Conservation (phyloP, 2,888 invertebrate species). For the Watsonalla cultraria region DNA sequence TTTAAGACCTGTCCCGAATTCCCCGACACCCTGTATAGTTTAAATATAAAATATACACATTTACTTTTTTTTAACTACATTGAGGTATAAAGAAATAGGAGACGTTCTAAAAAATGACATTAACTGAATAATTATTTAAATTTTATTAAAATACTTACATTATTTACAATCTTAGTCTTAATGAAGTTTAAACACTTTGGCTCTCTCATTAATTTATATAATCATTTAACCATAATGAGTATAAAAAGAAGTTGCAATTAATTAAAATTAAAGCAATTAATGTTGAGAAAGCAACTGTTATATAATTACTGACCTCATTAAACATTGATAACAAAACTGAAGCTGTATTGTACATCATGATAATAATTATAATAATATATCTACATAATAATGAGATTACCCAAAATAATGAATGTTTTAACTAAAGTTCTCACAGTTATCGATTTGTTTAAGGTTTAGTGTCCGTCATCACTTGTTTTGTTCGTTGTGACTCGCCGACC, state of each 20-base stretch:
- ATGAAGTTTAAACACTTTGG: constrained; percentile 63
- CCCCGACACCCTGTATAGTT: no score
- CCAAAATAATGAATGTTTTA: constrained; percentile 43
- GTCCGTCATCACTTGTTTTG: constrained; percentile 61
- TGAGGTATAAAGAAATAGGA: constrained; percentile 64
- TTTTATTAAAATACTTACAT: constrained; percentile 54
- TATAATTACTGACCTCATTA: constrained; percentile 47
- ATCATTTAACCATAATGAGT: constrained; percentile 59
- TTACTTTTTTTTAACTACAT: constrained; percentile 39
- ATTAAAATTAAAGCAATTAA: constrained; percentile 17
- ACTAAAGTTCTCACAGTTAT: constrained; percentile 52
- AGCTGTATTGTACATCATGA: constrained; percentile 50
- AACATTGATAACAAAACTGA: constrained; percentile 25
- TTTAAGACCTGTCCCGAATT: no score
- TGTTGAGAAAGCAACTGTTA: constrained; percentile 40
- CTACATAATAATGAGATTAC: constrained; percentile 49
- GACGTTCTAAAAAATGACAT: constrained; percentile 51
- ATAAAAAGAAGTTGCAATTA: constrained; percentile 44
- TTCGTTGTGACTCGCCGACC: constrained; percentile 69
- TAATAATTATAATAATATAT: constrained; percentile 42
- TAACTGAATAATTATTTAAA: constrained; percentile 48
- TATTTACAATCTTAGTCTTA: constrained; percentile 61
- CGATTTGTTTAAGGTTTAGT: constrained; percentile 31
- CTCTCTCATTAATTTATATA: constrained; percentile 48
- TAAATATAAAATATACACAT: constrained; percentile 3